phyloP scores from a whole-genome alignment of 2,888 invertebrate species.

The Melitaea athalia region DNA sequence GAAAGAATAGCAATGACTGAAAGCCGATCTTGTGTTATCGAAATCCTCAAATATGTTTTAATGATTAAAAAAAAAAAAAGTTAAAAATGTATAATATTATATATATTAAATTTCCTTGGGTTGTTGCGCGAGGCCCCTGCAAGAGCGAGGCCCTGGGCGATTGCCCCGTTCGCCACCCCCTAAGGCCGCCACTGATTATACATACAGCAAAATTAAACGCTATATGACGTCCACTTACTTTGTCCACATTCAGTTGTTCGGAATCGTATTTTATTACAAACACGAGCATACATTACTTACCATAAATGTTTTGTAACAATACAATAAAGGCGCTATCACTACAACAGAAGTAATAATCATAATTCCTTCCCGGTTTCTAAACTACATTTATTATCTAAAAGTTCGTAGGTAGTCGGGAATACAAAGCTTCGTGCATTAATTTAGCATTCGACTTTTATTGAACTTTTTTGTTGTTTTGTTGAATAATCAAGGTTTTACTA shows the following conservation, averaged over 20 bases:
- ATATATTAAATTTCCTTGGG: no score
- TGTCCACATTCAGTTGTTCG: slow-evolving; percentile 6
- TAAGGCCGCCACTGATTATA: no score
- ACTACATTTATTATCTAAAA: slow-evolving; percentile 23
- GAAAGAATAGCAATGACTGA: no score
- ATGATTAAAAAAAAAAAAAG: no score
- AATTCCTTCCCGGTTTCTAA: slow-evolving; percentile 23
- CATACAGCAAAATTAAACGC: neutral
- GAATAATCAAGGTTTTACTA: neutral
- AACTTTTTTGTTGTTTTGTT: neutral
- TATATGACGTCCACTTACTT: neutral
- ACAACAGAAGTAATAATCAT: slow-evolving; percentile 25
- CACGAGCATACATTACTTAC: slow-evolving; percentile 12
- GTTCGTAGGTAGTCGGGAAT: slow-evolving; percentile 14
- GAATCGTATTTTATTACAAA: slow-evolving; percentile 9
- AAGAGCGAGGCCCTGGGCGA: no score
- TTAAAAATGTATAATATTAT: no score
- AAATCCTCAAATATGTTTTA: no score
- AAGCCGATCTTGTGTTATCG: no score
- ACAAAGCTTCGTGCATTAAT: neutral
- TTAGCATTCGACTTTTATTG: slow-evolving; percentile 11
- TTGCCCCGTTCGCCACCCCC: no score
- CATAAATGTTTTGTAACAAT: slow-evolving; percentile 28
- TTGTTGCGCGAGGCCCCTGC: no score
- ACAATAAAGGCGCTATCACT: slow-evolving; percentile 27